Evolutionary conservation across 1,140 invertebrate genomes (phyloP).

Genomic region (Bombus picipes): DNA sequence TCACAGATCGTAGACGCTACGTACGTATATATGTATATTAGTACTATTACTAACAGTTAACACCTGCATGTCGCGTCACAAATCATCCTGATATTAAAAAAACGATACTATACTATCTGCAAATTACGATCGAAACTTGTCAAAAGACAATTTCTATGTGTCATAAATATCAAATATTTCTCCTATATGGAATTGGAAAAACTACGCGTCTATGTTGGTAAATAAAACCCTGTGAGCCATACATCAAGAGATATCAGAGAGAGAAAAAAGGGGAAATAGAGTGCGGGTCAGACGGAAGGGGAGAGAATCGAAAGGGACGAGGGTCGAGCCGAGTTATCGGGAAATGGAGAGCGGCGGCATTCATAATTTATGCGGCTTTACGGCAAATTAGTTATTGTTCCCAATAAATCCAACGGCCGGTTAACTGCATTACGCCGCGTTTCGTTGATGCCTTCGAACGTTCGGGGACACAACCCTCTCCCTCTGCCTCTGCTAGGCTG

Average conservation of each 20-base stretch:
- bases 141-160: not conserved
- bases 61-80: too few species aligned
- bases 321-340: not conserved
- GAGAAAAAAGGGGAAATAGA: not conserved
- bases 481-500: not conserved
- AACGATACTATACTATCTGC: too few species aligned
- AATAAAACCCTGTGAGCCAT: not conserved
- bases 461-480: not conserved
- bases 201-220: not conserved
- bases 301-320: not conserved
- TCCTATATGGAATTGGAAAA: not conserved
- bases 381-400: slow-evolving; percentile 72
- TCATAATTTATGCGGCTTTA: slow-evolving; percentile 74
- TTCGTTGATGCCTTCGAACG: slow-evolving; percentile 29
- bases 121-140: too few species aligned
- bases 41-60: too few species aligned
- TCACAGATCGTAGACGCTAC: too few species aligned
- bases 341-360: slow-evolving; percentile 43
- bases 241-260: not conserved
- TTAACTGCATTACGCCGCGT: slow-evolving; percentile 19
- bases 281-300: too few species aligned
- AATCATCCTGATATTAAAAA: too few species aligned
- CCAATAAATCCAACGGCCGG: slow-evolving; percentile 63
- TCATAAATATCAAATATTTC: not conserved
- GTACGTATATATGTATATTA: too few species aligned